A percentile compares a stretch with the other conserved stretches of the same genome.
Conservation (phyloP, 53 echinoderm and acorn worm genomes). For the Apostichopus leukothele region DNA sequence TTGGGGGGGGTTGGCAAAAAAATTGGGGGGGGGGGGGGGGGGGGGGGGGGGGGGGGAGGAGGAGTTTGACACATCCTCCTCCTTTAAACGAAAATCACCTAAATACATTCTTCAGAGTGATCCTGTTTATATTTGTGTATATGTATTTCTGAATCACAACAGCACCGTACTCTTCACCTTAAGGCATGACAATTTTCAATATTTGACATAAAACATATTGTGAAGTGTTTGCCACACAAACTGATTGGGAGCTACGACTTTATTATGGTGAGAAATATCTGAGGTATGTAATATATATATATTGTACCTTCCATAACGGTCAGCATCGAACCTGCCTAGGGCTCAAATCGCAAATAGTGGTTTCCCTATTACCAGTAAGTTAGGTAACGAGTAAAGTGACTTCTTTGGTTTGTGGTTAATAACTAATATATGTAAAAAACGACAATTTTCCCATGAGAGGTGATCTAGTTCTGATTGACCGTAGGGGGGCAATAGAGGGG, state of each 20-base stretch:
- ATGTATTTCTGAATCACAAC: no score
- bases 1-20: no score
- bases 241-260: not conserved
- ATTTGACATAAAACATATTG: not conserved
- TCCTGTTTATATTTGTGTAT: no score
- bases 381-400: slow-evolving; percentile 10
- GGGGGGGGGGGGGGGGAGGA: no score
- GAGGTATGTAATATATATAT: not conserved
- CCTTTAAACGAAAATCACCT: no score
- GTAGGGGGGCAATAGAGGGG: not conserved
- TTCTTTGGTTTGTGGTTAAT: slow-evolving; percentile 14
- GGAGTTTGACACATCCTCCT: no score
- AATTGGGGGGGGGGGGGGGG: no score
- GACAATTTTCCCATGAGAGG: slow-evolving; percentile 15
- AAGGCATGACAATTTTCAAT: not conserved
- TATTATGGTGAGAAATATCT: not conserved
- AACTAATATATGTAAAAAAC: not conserved
- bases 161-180: no score
- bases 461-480: not conserved
- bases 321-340: not conserved
- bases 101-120: no score
- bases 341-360: not conserved
- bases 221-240: not conserved
- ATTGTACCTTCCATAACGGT: not conserved
- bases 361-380: not conserved